A percentile compares a stretch with the other conserved stretches of the same genome.
These are phyloP conservation scores for Cryptoblepharus egeriae DNA, from an alignment of 2,797 vertebrate genomes.

Conservation along the genomic window DNA sequence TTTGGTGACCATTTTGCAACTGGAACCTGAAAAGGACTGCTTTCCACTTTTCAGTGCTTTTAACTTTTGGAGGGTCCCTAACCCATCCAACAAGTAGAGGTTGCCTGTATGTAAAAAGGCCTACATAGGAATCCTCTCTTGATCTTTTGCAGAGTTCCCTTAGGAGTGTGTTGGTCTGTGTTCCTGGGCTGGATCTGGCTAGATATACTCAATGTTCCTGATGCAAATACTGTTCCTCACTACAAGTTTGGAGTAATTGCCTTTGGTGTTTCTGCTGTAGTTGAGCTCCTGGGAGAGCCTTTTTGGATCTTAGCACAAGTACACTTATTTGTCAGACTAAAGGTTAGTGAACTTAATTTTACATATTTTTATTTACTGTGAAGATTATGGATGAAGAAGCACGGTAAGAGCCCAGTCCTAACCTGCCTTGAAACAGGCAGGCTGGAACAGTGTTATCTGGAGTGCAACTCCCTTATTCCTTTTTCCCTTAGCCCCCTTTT, in stretches of 20 bases:
- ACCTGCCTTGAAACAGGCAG: no score
- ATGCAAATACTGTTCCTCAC: slow-evolving; percentile 84
- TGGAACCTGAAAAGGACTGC: no score
- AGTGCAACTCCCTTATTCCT: no score
- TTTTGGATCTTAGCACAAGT: slow-evolving; percentile 94
- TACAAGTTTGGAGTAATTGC: slow-evolving; percentile 88
- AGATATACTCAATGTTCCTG: slow-evolving; percentile 88
- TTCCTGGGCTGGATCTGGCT: slow-evolving; percentile 90
- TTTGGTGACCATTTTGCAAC: no score
- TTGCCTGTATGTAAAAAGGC: neutral
- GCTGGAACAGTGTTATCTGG: no score
- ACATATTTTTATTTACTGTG: neutral
- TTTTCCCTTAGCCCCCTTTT: no score
- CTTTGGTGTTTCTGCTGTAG: slow-evolving; percentile 89
- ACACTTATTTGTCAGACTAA: slow-evolving; percentile 92
- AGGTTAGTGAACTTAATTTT: slow-evolving; percentile 78
- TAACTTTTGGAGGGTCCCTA: no score
- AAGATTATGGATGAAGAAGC: no score
- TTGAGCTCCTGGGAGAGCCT: slow-evolving; percentile 93
- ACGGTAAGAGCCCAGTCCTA: no score
- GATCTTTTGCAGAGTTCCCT: slow-evolving; percentile 84
- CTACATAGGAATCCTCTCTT: neutral
- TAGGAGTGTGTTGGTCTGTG: slow-evolving; percentile 88
- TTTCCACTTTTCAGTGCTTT: no score
- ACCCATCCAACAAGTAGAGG: no score